These are phyloP conservation scores for Elegia similella DNA, from an alignment of 2,888 invertebrate species.

Conservation along the genomic window DNA sequence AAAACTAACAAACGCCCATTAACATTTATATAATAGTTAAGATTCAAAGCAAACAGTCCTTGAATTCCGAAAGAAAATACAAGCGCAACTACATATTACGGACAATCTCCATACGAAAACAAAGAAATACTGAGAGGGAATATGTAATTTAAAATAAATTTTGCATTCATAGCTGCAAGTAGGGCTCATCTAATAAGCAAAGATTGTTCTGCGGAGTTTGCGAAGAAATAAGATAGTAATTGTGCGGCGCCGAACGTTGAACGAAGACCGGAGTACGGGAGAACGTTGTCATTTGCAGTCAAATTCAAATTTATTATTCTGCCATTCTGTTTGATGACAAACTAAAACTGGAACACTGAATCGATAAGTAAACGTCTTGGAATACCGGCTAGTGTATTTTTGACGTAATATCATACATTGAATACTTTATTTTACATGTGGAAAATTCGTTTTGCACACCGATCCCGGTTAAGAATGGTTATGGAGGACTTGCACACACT, in stretches of 20 bases:
- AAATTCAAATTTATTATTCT: constrained; percentile 42
- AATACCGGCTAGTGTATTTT: no score
- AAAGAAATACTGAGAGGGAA: constrained; percentile 4
- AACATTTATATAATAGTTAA: no score
- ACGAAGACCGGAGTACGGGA: constrained; percentile 38
- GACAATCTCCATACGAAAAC: neutral
- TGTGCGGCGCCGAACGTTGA: constrained; percentile 34
- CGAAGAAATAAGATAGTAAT: constrained; percentile 48
- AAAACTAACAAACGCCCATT: no score
- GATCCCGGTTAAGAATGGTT: no score
- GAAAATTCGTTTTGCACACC: no score
- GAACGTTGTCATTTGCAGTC: constrained; percentile 43
- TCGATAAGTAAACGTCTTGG: no score
- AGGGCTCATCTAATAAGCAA: constrained; percentile 17
- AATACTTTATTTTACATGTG: no score
- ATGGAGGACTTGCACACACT: no score
- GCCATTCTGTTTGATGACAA: neutral
- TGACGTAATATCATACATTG: no score
- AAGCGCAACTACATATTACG: neutral
- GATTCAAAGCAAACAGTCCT: neutral
- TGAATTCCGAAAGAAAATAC: neutral
- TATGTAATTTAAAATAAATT: constrained; percentile 1
- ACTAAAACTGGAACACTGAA: neutral
- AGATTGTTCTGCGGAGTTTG: constrained; percentile 33
- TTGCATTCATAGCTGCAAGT: neutral